A percentile compares a stretch with the other conserved stretches of the same genome.
phyloP scores from a whole-genome alignment of 2,797 vertebrate species.

The Urosaurus nigricauda region DNA sequence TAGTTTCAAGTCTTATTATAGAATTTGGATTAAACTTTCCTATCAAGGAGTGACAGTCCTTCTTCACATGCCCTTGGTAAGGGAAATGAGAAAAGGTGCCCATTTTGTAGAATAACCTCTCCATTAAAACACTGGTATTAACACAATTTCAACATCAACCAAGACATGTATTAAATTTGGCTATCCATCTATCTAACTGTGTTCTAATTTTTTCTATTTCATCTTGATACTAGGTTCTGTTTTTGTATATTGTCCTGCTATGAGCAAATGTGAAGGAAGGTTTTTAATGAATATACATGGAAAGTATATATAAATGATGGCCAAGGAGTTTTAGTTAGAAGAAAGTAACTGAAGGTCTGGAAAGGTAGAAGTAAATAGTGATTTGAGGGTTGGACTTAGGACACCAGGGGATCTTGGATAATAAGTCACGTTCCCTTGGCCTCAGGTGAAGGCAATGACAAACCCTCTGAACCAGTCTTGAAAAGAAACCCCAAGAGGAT shows the following conservation, averaged over 20 bases:
- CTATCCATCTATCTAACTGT: not conserved
- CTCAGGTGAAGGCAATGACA: too few relatives aligned
- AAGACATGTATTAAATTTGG: not conserved
- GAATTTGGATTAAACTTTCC: not conserved
- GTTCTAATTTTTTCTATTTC: not conserved
- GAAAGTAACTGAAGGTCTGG: too few relatives aligned
- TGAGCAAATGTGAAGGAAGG: not conserved
- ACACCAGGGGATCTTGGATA: too few relatives aligned
- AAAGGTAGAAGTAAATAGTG: too few relatives aligned
- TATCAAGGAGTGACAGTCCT: not conserved
- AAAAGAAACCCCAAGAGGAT: too few relatives aligned
- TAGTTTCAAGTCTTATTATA: not conserved
- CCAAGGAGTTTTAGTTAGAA: too few relatives aligned
- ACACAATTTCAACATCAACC: not conserved
- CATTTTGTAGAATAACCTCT: not conserved
- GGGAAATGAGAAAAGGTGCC: not conserved
- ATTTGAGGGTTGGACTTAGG: too few relatives aligned
- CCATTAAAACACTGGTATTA: not conserved
- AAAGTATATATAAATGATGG: too few relatives aligned
- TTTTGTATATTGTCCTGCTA: not conserved
- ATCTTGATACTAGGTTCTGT: not conserved
- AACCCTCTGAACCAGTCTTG: too few relatives aligned
- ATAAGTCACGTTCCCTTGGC: too few relatives aligned
- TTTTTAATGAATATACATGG: not conserved
- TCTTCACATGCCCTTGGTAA: not conserved